Evolutionary conservation across 2,888 invertebrate genomes (phyloP).

Genomic region (Macrostomum cliftonense): DNA sequence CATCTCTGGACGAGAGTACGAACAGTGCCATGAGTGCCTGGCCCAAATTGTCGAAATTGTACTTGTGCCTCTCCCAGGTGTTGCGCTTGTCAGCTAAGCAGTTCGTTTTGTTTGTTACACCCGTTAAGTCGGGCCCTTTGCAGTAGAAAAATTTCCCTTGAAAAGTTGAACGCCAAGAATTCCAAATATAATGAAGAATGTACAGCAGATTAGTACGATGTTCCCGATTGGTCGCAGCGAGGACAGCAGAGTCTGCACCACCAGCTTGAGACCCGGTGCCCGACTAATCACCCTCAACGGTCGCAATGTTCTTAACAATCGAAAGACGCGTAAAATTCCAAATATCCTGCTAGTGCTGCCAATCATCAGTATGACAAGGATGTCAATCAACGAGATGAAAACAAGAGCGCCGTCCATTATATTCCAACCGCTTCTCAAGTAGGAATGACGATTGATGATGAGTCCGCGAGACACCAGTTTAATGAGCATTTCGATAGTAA

Average conservation of each 20-base stretch:
- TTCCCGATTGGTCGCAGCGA: constrained; percentile 95
- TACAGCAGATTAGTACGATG: constrained; percentile 97
- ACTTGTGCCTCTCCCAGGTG: constrained; percentile 88
- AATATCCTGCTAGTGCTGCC: constrained; percentile 79
- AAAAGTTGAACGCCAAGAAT: constrained; percentile 73
- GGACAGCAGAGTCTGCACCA: constrained; percentile 89
- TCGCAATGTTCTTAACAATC: constrained; percentile 75
- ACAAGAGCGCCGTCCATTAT: constrained; percentile 97
- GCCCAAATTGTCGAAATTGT: constrained; percentile 96
- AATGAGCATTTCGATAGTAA: constrained; percentile 87
- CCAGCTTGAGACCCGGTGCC: constrained; percentile 90
- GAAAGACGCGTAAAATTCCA: constrained; percentile 87
- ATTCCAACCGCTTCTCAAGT: constrained; percentile 98
- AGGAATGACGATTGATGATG: constrained; percentile 78
- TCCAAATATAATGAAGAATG: constrained; percentile 98
- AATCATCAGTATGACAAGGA: constrained; percentile 76
- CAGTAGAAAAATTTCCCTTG: constrained; percentile 93
- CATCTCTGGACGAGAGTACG: constrained; percentile 89
- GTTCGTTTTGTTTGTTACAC: constrained; percentile 65
- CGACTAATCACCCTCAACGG: constrained; percentile 90
- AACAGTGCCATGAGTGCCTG: constrained; percentile 94
- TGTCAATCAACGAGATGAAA: constrained; percentile 84
- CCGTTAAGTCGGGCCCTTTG: constrained; percentile 59
- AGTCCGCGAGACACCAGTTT: constrained; percentile 89
- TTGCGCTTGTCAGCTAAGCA: constrained; percentile 49